Percentiles rank a stretch among this genome's conserved stretches.
phyloP scores from a whole-genome alignment of 1,140 invertebrate genomes.

The Drosophila ironensis region DNA sequence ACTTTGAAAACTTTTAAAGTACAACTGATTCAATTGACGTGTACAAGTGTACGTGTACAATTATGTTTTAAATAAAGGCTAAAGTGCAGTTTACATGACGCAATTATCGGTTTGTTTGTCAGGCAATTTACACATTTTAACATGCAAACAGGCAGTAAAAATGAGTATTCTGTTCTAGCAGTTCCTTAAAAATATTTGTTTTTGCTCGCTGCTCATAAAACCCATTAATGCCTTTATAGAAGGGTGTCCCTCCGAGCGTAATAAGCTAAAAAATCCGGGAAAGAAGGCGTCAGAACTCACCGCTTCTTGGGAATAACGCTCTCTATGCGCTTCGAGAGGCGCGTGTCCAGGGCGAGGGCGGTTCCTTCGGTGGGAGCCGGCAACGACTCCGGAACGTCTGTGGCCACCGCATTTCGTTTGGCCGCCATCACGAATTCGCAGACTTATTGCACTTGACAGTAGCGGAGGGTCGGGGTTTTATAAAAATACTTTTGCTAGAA shows the following conservation, averaged over 20 bases:
- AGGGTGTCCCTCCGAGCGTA: too few species aligned
- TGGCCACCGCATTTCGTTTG: slow-evolving; percentile 59
- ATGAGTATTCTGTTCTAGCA: not conserved
- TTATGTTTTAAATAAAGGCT: too few species aligned
- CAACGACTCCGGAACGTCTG: slow-evolving; percentile 45
- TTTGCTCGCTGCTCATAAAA: not conserved
- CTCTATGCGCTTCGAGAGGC: slow-evolving; percentile 60
- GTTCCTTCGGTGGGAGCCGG: slow-evolving; percentile 36
- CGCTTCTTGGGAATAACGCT: slow-evolving; percentile 75
- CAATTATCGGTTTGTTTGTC: not conserved
- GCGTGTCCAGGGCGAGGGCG: slow-evolving; percentile 57
- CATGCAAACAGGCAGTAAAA: not conserved
- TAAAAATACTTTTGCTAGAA: not conserved
- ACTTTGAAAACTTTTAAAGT: too few species aligned
- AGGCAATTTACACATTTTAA: not conserved
- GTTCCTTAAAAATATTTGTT: not conserved
- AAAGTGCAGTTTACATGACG: not conserved
- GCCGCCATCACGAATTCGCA: slow-evolving; percentile 42
- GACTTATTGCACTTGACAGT: not conserved
- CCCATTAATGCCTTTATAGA: not conserved
- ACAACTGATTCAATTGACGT: too few species aligned
- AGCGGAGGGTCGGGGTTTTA: not conserved
- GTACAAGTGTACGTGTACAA: too few species aligned
- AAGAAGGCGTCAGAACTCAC: slow-evolving; percentile 31
- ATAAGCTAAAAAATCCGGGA: not conserved